phyloP scores from a whole-genome alignment of 2,113 vertebrate species.

The Gobio gobio region DNA sequence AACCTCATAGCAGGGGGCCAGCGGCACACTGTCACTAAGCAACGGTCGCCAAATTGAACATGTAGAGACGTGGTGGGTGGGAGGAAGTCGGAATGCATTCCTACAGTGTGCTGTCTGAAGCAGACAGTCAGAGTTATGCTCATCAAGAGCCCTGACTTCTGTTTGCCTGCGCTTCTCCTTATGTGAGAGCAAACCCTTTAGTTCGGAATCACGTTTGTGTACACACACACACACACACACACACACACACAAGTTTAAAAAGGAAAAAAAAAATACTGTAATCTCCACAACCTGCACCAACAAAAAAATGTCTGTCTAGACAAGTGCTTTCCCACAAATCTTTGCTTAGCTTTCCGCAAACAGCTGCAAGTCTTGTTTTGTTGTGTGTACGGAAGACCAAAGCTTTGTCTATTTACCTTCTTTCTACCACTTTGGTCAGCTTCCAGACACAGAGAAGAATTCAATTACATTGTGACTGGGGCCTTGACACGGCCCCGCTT shows the following conservation, averaged over 20 bases:
- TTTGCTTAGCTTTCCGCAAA: slow-evolving; percentile 34
- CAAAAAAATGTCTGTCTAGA: slow-evolving; percentile 11
- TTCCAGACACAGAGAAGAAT: slow-evolving; percentile 72
- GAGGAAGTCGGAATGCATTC: slow-evolving; percentile 22
- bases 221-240: neutral
- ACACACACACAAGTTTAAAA: neutral
- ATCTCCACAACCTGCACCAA: neutral
- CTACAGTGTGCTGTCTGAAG: slow-evolving; percentile 7
- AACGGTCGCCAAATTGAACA: slow-evolving; percentile 58
- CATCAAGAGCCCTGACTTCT: neutral
- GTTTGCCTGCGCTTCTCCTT: neutral
- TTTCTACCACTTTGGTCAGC: slow-evolving; percentile 65
- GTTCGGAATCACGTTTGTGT: neutral
- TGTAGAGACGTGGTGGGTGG: slow-evolving; percentile 44
- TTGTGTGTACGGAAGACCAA: slow-evolving; percentile 37
- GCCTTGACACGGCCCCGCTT: slow-evolving; percentile 68
- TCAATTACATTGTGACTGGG: slow-evolving; percentile 72
- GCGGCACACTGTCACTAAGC: slow-evolving; percentile 70
- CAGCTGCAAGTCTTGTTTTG: slow-evolving; percentile 51
- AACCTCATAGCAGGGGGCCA: slow-evolving; percentile 66
- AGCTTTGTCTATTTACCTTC: slow-evolving; percentile 65
- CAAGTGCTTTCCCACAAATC: slow-evolving; percentile 1
- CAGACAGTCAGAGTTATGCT: slow-evolving; percentile 23
- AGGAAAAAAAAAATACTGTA: slow-evolving; percentile 14
- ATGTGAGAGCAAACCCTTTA: neutral